These are phyloP conservation scores for Brachionus rubens DNA, from an alignment of 1,140 invertebrate species.

Conservation along the genomic window DNA sequence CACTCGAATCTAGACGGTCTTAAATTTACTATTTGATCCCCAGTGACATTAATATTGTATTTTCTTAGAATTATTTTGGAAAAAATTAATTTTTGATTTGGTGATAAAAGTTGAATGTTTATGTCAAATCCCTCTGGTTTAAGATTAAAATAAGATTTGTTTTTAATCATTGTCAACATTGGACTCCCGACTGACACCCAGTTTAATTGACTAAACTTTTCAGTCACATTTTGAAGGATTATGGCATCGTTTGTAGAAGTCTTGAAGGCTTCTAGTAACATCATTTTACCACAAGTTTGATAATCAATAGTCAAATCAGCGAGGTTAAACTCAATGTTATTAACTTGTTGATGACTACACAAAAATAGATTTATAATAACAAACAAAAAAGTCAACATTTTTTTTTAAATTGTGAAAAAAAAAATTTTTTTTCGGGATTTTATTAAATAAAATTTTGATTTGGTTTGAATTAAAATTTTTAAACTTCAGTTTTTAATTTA, in stretches of 20 bases:
- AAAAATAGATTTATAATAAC: background rate
- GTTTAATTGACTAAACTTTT: background rate
- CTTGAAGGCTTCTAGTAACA: background rate
- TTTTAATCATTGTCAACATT: background rate
- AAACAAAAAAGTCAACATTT: background rate
- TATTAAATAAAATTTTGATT: too few species aligned
- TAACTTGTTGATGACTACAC: background rate
- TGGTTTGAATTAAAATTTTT: too few species aligned
- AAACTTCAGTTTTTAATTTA: too few species aligned
- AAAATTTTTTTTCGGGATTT: too few species aligned
- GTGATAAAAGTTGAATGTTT: too few species aligned
- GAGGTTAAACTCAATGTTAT: background rate
- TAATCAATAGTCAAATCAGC: slow-evolving; percentile 9
- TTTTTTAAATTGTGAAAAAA: background rate
- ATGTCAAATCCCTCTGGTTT: too few species aligned
- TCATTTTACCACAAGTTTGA: background rate
- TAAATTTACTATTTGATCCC: too few species aligned
- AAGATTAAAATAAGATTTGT: background rate
- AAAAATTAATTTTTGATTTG: too few species aligned
- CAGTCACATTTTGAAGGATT: background rate
- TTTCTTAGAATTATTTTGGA: too few species aligned
- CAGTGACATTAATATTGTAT: too few species aligned
- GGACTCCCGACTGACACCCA: slow-evolving; percentile 10
- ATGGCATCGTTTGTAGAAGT: background rate
- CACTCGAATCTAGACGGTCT: slow-evolving; percentile 8